Evolutionary conservation across 2,113 vertebrate species (phyloP).

Genomic region (Tenrec ecaudatus): DNA sequence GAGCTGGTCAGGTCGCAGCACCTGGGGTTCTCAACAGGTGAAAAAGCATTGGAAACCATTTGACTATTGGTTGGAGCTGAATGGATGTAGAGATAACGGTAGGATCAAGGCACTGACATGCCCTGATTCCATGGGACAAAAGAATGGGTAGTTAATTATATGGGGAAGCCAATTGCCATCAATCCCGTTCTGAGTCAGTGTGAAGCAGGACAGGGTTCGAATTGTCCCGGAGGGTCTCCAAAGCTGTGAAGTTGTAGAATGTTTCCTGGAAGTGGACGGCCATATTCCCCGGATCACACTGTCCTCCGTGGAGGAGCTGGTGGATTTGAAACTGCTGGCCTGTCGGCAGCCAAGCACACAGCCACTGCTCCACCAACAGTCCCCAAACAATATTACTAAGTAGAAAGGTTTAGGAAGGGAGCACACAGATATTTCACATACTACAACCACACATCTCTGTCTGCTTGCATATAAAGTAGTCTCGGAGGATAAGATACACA

Average conservation of each 20-base stretch:
- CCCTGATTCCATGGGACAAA: slow-evolving; percentile 7
- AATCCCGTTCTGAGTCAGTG: neutral
- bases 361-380: neutral
- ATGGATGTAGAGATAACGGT: neutral
- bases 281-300: neutral
- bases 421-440: neutral
- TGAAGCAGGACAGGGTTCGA: neutral
- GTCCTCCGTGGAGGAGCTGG: neutral
- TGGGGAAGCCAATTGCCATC: neutral
- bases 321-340: neutral
- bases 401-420: neutral
- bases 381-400: neutral
- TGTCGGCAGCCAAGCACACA: neutral
- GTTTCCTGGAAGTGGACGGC: neutral
- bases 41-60: neutral
- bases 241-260: neutral
- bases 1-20: neutral
- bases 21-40: neutral
- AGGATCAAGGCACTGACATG: neutral
- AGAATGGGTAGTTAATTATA: neutral
- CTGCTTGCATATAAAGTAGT: slow-evolving; percentile 3
- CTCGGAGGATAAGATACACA: slow-evolving; percentile 12
- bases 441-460: neutral
- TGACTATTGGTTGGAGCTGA: neutral
- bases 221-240: no score